Conservation (phyloP, 2,113 vertebrate genomes). For the Lagopus muta region DNA sequence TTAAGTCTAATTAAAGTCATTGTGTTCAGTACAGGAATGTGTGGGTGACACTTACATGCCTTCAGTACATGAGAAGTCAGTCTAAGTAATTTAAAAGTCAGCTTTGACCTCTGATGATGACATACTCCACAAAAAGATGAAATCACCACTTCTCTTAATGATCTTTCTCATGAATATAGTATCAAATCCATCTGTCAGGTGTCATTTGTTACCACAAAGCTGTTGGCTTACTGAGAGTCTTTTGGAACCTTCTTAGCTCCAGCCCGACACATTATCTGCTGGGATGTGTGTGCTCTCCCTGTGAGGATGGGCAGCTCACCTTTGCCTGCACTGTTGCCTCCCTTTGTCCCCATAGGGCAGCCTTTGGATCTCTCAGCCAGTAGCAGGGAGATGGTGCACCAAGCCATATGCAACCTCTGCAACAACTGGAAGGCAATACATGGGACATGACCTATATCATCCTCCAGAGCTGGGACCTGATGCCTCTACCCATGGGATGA, state of each 20-base stretch:
- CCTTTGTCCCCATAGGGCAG: accelerated
- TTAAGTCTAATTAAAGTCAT: conserved; percentile 61
- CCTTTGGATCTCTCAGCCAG: not conserved
- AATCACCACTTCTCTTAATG: conserved; percentile 40
- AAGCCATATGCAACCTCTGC: accelerated
- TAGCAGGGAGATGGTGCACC: not conserved
- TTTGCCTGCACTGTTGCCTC: not conserved
- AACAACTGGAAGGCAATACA: not conserved
- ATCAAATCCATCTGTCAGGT: not conserved
- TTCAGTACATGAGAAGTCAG: conserved; percentile 54
- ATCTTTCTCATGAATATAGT: not conserved
- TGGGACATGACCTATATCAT: not conserved
- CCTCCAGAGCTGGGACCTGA: not conserved
- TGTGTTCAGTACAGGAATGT: conserved; percentile 45
- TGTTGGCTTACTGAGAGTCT: not conserved
- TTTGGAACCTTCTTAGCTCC: not conserved
- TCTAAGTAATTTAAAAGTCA: conserved; percentile 59
- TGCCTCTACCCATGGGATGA: not conserved
- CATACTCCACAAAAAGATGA: conserved; percentile 33
- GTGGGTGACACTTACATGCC: conserved; percentile 63
- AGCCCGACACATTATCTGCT: not conserved
- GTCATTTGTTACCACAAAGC: not conserved
- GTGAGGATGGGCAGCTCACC: accelerated
- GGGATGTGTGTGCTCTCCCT: not conserved
- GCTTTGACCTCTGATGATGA: conserved; percentile 55